A percentile compares a stretch with the other conserved stretches of the same genome.
Evolutionary conservation across 2,888 invertebrate genomes (phyloP).

Genomic region (Cecidostiba fungosa): DNA sequence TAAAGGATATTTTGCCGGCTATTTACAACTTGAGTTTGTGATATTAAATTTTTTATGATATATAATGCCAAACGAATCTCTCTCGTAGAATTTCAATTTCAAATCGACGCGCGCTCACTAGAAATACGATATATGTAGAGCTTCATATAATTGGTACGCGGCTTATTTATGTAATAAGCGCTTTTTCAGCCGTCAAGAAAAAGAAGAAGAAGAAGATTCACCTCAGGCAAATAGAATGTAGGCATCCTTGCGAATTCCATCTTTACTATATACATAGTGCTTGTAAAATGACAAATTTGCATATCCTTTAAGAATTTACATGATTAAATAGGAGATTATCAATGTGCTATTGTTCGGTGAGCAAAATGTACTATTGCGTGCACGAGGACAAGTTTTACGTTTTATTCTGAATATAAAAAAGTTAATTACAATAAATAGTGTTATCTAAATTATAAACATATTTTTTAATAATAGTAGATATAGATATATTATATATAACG

Average conservation of each 20-base stretch:
- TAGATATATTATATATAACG: too few relatives aligned
- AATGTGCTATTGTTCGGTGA: neutral
- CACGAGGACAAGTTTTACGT: neutral
- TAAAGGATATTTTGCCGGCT: neutral
- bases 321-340: neutral
- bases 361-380: neutral
- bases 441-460: neutral
- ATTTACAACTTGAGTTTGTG: neutral
- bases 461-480: too few relatives aligned
- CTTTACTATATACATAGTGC: neutral
- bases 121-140: neutral
- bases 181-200: slow-evolving; percentile 8
- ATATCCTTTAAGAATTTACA: slow-evolving; percentile 28
- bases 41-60: neutral
- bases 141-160: neutral
- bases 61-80: neutral
- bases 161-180: slow-evolving; percentile 42
- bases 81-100: neutral
- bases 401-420: neutral
- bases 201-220: neutral
- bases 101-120: too few relatives aligned
- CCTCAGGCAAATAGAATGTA: slow-evolving; percentile 49
- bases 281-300: slow-evolving; percentile 46
- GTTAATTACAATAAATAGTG: neutral
- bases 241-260: slow-evolving; percentile 31